Evolutionary conservation across 2,113 vertebrate genomes (phyloP), one percentile per base, ranked within the genome.

Genomic region (Notarius lentiginosus): DNA sequence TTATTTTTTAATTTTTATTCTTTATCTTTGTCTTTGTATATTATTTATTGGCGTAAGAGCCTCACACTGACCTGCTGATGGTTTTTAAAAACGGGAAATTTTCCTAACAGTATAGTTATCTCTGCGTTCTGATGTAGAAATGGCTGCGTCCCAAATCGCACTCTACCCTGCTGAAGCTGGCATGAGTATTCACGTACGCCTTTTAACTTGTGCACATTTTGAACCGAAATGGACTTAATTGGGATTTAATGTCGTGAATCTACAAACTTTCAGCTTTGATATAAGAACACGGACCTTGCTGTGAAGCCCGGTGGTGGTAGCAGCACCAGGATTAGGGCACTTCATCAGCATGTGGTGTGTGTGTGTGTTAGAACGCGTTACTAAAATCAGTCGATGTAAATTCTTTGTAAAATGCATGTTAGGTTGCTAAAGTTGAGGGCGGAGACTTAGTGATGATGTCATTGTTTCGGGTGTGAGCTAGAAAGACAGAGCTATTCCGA

Each of bases 141-240:
- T 0, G 82, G 82, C n/a, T 68, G 63, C 17, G n/a, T 83, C 82
- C 82, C 65, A 55, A 83, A 83, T 68, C 82, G 8, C 61, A 53
- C 58, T 17, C 15, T 17, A 9, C 7, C 24, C 49, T 15, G 1
- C 75, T 12, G 20, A 75, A 47, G 20, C 68, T 41, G 8, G 68
- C 15, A 20, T 41, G 2, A 41, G 17, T 72, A 18, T 8, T 75
- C 72, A 6, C 41, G 6, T 18, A 0, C 9, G 20, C 41, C 1
- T 49, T 34, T 27, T 2, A 24, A 66, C 30, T 7, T 7, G 41
- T 41, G 41, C 66, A 6, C 30, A 34, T 7, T 30, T 34, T 34
- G 12, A 70, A 7, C 70, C 4, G 7, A 47, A 41, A 73, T 18
- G 14, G 6, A 70, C 7, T 73, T 34, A 5, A 27, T 5, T 17